These are phyloP conservation scores for Hipparchia sbordonii DNA, from an alignment of 2,888 invertebrate genomes.

Conservation along the genomic window DNA sequence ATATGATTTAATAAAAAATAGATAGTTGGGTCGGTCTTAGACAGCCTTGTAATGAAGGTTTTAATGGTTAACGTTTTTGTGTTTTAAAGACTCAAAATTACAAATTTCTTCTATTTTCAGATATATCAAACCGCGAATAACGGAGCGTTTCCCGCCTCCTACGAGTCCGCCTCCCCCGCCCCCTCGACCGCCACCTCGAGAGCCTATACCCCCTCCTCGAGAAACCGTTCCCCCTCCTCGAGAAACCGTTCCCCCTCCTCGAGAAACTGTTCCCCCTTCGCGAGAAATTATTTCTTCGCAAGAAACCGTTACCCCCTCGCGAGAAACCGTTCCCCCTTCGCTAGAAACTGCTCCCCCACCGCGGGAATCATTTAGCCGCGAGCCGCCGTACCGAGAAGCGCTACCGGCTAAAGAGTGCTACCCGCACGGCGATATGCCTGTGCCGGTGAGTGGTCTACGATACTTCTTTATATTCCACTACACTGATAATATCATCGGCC, in stretches of 20 bases:
- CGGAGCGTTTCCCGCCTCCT: slow-evolving; percentile 38
- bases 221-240: slow-evolving; percentile 26
- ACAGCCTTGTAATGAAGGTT: too few relatives aligned
- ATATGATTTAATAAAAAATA: too few relatives aligned
- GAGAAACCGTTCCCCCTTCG: slow-evolving; percentile 27
- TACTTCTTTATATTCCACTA: background rate
- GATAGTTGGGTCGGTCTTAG: too few relatives aligned
- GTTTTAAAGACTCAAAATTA: too few relatives aligned
- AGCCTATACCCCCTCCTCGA: slow-evolving; percentile 28
- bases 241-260: slow-evolving; percentile 27
- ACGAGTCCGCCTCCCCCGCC: slow-evolving; percentile 32
- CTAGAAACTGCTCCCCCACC: slow-evolving; percentile 22
- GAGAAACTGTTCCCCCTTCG: slow-evolving; percentile 27
- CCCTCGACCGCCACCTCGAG: slow-evolving; percentile 38
- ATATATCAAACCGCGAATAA: slow-evolving; percentile 37
- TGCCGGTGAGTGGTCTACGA: background rate
- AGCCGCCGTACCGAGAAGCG: slow-evolving; percentile 53
- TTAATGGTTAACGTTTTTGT: too few relatives aligned
- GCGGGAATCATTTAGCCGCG: slow-evolving; percentile 27
- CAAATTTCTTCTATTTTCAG: slow-evolving; percentile 12
- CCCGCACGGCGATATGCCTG: slow-evolving; percentile 9
- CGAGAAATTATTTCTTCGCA: slow-evolving; percentile 1
- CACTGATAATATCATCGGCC: too few relatives aligned
- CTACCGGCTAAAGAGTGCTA: slow-evolving; percentile 26
- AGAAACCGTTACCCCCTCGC: slow-evolving; percentile 26